Base-by-base conservation (phyloP, 2,888 invertebrate species). In the Lithophane socia region DNA sequence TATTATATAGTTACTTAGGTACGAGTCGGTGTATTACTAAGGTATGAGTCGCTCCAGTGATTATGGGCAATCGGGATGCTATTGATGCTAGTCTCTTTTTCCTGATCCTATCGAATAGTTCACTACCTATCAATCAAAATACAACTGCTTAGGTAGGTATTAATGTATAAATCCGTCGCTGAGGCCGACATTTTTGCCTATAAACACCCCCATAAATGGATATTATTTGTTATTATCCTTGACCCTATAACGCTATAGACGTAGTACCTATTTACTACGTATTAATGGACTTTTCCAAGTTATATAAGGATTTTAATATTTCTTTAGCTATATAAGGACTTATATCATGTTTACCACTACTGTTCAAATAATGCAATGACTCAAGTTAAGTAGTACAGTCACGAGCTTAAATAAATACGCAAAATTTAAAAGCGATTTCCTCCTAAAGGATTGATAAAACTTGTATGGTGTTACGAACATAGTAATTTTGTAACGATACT, bases 181-280 rank as follows among this genome's bases (percentile, higher is more conserved):
- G 8, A 60, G 10, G 16, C 42, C 10, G 21, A 10, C 1, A 12
- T 12, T 18, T 71, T 58, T 16, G 8, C 67, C n/a, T 54, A 21
- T 49, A 37, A 21, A 64, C 42, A 65, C 0, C 9, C 9, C 12
- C 3, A 1, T 37, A 47, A 1, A n/a, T 13, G 3, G 12, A 37
- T 64, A 42, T 21, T 18, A n/a, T 66, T 66, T 56, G 37, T 24
- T 64, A 52, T 79, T 79, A 52, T 79, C 60, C 60, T 79, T 52
- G 12, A 12, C 2, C 8, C 18, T 54, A 16, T 42, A 21, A 24
- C 24, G 37, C 56, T 67, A 29, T 78, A 24, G 49, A 29, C 24
- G 8, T n/a, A 44, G 7, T 9, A 67, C 29, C 29, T 29, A 29
- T 16, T 12, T 63, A n/a, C 29, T 66, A 12, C 37, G 10, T 75